Conservation (phyloP, 2,797 vertebrate species). For the Falco columbarius region DNA sequence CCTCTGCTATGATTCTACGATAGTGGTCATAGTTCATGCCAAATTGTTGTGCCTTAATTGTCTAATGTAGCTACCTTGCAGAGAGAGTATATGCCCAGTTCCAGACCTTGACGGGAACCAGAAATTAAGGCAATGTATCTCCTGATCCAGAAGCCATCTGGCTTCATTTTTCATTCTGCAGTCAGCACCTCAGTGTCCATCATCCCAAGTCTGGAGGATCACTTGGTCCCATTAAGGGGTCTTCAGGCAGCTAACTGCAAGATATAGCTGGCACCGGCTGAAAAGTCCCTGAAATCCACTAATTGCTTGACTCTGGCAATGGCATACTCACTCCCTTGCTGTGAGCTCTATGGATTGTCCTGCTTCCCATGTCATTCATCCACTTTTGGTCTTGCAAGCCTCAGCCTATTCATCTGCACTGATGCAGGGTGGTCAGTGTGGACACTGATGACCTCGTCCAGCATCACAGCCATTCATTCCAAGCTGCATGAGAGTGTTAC, state of each 20-base stretch:
- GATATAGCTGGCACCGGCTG: background rate
- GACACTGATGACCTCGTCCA: background rate
- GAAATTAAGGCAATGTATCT: background rate
- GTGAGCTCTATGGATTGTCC: background rate
- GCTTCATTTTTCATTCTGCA: background rate
- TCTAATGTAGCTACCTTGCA: background rate
- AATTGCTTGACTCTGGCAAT: background rate
- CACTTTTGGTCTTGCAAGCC: background rate
- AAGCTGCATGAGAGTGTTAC: background rate
- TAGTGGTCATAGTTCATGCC: background rate
- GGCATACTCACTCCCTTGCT: background rate
- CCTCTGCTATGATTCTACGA: background rate
- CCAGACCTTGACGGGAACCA: background rate
- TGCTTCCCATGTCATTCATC: background rate
- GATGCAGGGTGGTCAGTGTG: background rate
- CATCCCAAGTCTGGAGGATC: background rate
- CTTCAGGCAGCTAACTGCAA: background rate
- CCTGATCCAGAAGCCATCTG: constrained; percentile 13
- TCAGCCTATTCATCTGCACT: background rate
- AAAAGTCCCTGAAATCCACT: background rate
- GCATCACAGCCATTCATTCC: background rate
- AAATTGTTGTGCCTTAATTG: background rate
- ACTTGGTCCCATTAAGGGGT: background rate
- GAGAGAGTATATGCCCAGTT: background rate
- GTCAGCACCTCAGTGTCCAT: background rate